phyloP scores from a whole-genome alignment of 2,888 invertebrate species.

The Rhabditoides inermis region DNA sequence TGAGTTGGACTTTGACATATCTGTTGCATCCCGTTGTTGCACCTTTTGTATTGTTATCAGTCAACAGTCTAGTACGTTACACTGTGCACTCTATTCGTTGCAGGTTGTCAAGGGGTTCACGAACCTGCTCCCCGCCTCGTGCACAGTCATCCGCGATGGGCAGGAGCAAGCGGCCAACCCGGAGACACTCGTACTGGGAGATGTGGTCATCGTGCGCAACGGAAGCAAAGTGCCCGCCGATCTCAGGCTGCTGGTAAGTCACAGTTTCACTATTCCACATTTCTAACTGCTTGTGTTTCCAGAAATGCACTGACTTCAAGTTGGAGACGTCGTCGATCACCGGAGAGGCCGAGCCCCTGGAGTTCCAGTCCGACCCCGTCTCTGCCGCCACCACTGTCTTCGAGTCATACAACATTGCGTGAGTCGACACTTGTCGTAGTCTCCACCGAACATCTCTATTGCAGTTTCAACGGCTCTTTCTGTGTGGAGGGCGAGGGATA shows the following conservation, averaged over 20 bases:
- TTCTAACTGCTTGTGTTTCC: too few species aligned
- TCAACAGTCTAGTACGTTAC: not conserved
- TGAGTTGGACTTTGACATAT: not conserved
- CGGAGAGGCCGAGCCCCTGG: conserved; percentile 40
- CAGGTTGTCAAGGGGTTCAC: conserved; percentile 37
- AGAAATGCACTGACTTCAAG: conserved; percentile 29
- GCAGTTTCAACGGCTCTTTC: conserved; percentile 38
- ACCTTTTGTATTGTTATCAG: not conserved
- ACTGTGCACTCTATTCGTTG: conserved; percentile 7
- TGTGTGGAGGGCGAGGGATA: conserved; percentile 45
- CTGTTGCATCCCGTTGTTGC: not conserved
- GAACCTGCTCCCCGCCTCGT: conserved; percentile 32
- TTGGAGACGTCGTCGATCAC: conserved; percentile 42
- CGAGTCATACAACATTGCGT: conserved; percentile 27
- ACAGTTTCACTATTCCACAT: not conserved
- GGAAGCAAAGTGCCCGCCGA: conserved; percentile 42
- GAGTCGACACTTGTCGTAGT: too few species aligned
- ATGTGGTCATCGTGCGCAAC: conserved; percentile 33
- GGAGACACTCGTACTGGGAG: conserved; percentile 38
- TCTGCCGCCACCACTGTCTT: conserved; percentile 17
- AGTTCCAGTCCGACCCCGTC: conserved; percentile 25
- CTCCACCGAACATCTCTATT: too few species aligned
- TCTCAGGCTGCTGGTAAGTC: conserved; percentile 21
- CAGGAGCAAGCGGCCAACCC: conserved; percentile 29
- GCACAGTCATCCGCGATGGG: conserved; percentile 35